Evolutionary conservation across 2,113 vertebrate species (phyloP).

Genomic region (Camelus dromedarius): DNA sequence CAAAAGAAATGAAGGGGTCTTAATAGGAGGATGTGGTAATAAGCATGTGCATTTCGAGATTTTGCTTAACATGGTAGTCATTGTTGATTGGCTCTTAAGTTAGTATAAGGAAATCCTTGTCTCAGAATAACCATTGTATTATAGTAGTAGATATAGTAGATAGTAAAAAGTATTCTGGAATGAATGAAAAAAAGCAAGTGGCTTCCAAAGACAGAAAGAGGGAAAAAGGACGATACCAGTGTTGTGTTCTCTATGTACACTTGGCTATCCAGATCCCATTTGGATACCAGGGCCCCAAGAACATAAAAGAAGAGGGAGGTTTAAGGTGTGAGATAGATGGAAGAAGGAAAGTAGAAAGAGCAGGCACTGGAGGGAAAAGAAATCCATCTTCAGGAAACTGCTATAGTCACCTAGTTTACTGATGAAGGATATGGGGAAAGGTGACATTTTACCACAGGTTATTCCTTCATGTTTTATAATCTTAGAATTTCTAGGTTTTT

Average conservation of each 20-base stretch:
- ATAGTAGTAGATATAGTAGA: not conserved
- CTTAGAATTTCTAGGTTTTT: not conserved
- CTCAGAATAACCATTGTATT: not conserved
- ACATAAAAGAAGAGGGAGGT: not conserved
- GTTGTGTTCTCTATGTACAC: not conserved
- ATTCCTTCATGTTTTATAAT: not conserved
- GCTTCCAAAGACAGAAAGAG: not conserved
- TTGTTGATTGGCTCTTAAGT: not conserved
- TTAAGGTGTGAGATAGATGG: not conserved
- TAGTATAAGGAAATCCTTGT: not conserved
- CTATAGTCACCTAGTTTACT: not conserved
- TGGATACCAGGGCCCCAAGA: not conserved
- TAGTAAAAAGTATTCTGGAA: conserved; percentile 30
- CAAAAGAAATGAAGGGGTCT: not conserved
- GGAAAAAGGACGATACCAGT: not conserved
- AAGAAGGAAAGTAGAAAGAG: not conserved
- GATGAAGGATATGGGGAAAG: not conserved
- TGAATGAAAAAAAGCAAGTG: not conserved
- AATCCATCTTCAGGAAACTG: not conserved
- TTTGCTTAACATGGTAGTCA: not conserved
- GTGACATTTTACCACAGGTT: not conserved
- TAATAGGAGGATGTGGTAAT: not conserved
- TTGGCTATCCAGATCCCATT: not conserved
- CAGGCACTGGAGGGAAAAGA: not conserved
- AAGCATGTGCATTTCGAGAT: not conserved